Conservation (phyloP, 2,888 invertebrate genomes). For the Drosophila maculinotata region DNA sequence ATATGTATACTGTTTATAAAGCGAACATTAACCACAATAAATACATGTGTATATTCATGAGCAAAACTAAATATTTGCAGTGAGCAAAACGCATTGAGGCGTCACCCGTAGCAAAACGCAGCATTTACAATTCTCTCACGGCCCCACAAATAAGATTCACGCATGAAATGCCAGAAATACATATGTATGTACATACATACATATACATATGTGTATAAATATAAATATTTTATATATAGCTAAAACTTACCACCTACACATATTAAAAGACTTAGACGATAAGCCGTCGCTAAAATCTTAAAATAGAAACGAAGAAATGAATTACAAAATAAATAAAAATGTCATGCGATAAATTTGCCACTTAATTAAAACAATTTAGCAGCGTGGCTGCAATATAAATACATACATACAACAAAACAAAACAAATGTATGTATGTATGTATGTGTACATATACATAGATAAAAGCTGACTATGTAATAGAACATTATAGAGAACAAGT, state of each 20-base stretch:
- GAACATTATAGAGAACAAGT: slow-evolving; percentile 51
- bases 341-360: slow-evolving; percentile 54
- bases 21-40: neutral
- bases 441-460: too few species aligned
- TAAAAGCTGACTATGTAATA: slow-evolving; percentile 32
- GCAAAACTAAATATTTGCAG: slow-evolving; percentile 36
- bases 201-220: slow-evolving; percentile 1
- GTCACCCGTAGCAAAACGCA: slow-evolving; percentile 19
- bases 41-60: slow-evolving; percentile 15
- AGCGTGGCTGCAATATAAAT: slow-evolving; percentile 10
- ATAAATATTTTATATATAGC: neutral
- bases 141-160: slow-evolving; percentile 46
- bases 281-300: slow-evolving; percentile 25
- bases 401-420: neutral
- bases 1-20: slow-evolving; percentile 1
- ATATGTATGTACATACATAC: neutral
- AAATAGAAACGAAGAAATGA: slow-evolving; percentile 30
- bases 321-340: slow-evolving; percentile 28
- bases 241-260: slow-evolving; percentile 3
- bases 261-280: slow-evolving; percentile 13
- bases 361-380: slow-evolving; percentile 63
- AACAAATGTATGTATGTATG: neutral
- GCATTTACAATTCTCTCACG: slow-evolving; percentile 50
- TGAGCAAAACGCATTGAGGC: slow-evolving; percentile 55
- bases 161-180: slow-evolving; percentile 58